phyloP scores from a whole-genome alignment of 2,797 vertebrate species.

The Acanthurus lineatus region DNA sequence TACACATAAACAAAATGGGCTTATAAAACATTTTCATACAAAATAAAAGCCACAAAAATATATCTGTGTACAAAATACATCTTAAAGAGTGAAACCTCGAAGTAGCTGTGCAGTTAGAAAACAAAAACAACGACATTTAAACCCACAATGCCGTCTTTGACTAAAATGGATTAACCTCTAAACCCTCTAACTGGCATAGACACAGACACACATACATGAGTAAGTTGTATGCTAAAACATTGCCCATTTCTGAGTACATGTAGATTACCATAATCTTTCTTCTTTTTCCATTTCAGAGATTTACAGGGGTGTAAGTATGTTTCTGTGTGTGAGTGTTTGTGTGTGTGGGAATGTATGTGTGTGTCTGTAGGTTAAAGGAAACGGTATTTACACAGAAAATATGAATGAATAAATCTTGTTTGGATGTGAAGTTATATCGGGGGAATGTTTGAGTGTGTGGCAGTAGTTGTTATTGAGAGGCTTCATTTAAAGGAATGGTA shows the following conservation, averaged over 20 bases:
- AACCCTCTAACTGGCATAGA: slow-evolving; percentile 69
- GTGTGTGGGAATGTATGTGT: no score
- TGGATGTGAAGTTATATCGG: slow-evolving; percentile 38
- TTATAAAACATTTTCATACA: slow-evolving; percentile 68
- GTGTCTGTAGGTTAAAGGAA: slow-evolving; percentile 14
- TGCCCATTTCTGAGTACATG: slow-evolving; percentile 37
- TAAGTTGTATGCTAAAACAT: slow-evolving; percentile 26
- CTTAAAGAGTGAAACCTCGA: slow-evolving; percentile 62
- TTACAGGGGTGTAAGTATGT: background rate
- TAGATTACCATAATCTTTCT: slow-evolving; percentile 49
- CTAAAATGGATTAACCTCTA: slow-evolving; percentile 52
- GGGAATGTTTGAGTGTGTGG: slow-evolving; percentile 63
- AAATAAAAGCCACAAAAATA: slow-evolving; percentile 83
- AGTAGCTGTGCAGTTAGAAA: slow-evolving; percentile 59
- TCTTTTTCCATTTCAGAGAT: slow-evolving; percentile 32
- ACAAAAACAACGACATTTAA: slow-evolving; percentile 34
- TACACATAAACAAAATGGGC: slow-evolving; percentile 44
- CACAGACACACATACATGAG: slow-evolving; percentile 43
- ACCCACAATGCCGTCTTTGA: slow-evolving; percentile 37
- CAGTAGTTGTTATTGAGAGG: slow-evolving; percentile 34
- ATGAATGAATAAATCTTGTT: slow-evolving; percentile 55
- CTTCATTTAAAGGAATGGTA: slow-evolving; percentile 53
- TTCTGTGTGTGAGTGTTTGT: slow-evolving; percentile 1
- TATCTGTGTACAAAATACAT: slow-evolving; percentile 80
- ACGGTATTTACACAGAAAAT: slow-evolving; percentile 51